Base-by-base conservation (phyloP, 1,140 invertebrate species). In the Rhizoglyphus robini region DNA sequence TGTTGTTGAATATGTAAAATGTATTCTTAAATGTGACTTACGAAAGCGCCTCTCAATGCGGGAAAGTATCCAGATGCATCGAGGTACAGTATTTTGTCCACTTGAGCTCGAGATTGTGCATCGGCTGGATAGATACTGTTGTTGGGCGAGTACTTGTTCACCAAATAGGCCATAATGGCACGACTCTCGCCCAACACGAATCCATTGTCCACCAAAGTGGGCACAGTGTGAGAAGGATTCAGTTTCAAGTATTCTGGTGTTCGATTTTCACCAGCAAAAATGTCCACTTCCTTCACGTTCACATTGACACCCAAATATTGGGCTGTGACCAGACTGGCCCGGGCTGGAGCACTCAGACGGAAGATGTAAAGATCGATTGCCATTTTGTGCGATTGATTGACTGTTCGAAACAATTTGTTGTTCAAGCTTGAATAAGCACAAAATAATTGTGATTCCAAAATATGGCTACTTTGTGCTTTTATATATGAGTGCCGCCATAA, bases 21-120 rank as follows among this genome's bases (percentile, higher is more conserved):
- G n/a, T n/a, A n/a, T n/a, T n/a, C n/a, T n/a, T n/a, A n/a, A n/a
- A n/a, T n/a, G n/a, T 60, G 18, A 36, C 31, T 18, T 49, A 34
- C 36, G 29, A 29, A 64, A 46, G 3, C 41, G 47, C 30, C 47
- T 67, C 15, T 67, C 48, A 5, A 49, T 63, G 15, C 82, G 83
- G 69, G 82, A 73, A 70, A 49, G 3, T 65, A 36, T 5, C 11
- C n/a, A 4, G 15, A n/a, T 2, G 11, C 18, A 54, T 88, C 86
- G 73, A 88, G 90, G 70, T 83, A 83, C 29, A 90, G 75, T 65
- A 84, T 77, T 69, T 85, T 83, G 73, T 89, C 83, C 13, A 90
- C 80, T 0, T 85, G 0, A 5, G 85, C 86, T 59, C 85, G 80
- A 68, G 81, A 74, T 69, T 83, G 81, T 0, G 81, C 76, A 67